Percentiles rank a stretch among this genome's conserved stretches.
Evolutionary conservation across 2,888 invertebrate genomes (phyloP).

Genomic region (Gymnocheta viridis): DNA sequence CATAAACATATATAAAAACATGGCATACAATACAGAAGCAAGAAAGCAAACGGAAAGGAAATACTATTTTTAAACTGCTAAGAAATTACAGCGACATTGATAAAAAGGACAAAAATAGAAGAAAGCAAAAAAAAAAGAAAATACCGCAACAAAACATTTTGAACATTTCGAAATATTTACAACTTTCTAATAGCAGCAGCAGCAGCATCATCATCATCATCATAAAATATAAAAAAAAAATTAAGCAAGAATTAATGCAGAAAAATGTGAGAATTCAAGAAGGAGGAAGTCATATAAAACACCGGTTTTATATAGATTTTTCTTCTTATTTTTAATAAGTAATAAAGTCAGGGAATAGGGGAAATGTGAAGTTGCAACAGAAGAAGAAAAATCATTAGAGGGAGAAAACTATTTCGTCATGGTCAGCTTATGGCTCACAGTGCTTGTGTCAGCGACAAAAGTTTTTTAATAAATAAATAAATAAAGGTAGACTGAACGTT

Average conservation of each 20-base stretch:
- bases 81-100: neutral
- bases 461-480: too few relatives aligned
- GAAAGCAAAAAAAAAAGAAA: neutral
- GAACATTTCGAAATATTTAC: slow-evolving; percentile 37
- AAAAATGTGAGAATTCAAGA: neutral
- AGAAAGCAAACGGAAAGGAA: neutral
- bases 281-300: neutral
- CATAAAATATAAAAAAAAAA: slow-evolving; percentile 5
- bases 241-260: neutral
- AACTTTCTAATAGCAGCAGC: slow-evolving; percentile 11
- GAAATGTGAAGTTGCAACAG: neutral
- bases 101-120: neutral
- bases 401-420: slow-evolving; percentile 25
- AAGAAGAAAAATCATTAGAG: neutral
- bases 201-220: neutral
- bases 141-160: slow-evolving; percentile 20
- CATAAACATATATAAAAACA: too few relatives aligned
- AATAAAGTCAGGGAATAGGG: neutral
- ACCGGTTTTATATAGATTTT: neutral
- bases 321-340: neutral
- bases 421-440: slow-evolving; percentile 4
- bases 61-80: neutral
- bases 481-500: too few relatives aligned
- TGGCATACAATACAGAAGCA: neutral
- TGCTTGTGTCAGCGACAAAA: neutral